These are phyloP conservation scores for Neopelma chrysocephalum DNA, from an alignment of 2,797 vertebrate species.

Conservation along the genomic window DNA sequence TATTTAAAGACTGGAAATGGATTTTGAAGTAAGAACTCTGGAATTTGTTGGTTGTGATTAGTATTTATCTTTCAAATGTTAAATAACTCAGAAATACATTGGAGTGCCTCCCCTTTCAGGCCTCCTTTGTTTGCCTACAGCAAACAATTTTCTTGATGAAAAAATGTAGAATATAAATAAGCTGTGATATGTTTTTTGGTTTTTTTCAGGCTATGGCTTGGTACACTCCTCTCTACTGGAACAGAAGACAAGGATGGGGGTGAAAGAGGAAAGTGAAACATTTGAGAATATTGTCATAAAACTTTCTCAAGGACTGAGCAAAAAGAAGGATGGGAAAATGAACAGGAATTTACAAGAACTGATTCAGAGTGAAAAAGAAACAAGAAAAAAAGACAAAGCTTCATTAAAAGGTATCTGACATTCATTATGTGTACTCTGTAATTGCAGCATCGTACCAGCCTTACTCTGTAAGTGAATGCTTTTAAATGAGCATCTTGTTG, in stretches of 20 bases:
- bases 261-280: neutral
- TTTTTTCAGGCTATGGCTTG: constrained; percentile 66
- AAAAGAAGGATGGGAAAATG: neutral
- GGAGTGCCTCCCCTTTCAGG: neutral
- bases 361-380: neutral
- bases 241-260: constrained; percentile 19
- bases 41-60: neutral
- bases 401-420: constrained; percentile 52
- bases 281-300: neutral
- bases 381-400: neutral
- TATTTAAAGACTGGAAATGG: neutral
- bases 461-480: neutral
- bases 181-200: neutral
- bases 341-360: neutral
- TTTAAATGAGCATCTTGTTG: neutral
- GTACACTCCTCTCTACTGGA: constrained; percentile 57
- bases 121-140: neutral
- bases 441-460: neutral
- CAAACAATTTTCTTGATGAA: neutral
- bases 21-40: neutral
- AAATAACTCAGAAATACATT: neutral
- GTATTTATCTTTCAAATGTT: neutral
- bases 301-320: neutral
- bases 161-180: neutral
- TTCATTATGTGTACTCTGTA: neutral